These are phyloP conservation scores for Nautilus pompilius DNA, from an alignment of 1,140 invertebrate species.

Conservation along the genomic window DNA sequence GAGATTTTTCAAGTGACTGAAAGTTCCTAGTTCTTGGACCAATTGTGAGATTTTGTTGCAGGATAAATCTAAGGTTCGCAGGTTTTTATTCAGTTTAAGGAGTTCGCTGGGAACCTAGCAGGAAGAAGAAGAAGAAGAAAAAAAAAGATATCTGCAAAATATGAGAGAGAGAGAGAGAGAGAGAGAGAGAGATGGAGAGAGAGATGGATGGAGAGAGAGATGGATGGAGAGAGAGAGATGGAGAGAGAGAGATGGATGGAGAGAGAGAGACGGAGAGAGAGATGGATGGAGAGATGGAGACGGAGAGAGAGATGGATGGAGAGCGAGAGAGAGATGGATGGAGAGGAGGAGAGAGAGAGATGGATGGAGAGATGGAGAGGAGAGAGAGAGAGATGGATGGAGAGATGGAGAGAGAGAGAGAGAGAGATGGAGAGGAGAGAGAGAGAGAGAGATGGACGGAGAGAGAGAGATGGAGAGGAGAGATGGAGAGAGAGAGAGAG, in stretches of 20 bases:
- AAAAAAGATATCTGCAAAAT: neutral
- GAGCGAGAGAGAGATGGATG: no score
- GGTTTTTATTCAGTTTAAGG: conserved; percentile 59
- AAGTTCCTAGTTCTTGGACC: conserved; percentile 75
- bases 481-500: no score
- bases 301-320: no score
- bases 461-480: neutral
- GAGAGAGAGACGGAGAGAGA: no score
- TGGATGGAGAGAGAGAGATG: no score
- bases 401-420: neutral
- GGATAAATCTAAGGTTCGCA: conserved; percentile 87
- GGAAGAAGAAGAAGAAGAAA: conserved; percentile 9
- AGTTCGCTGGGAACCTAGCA: conserved; percentile 57
- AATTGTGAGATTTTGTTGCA: conserved; percentile 80
- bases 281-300: no score
- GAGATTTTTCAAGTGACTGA: conserved; percentile 78
- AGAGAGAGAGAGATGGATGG: neutral
- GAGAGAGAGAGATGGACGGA: conserved; percentile 1
- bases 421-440: conserved; percentile 1
- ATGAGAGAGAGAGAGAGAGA: neutral
- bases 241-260: no score
- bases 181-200: neutral
- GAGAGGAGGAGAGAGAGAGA: no score
- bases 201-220: conserved; percentile 63
- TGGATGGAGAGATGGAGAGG: no score